Evolutionary conservation across 2,888 invertebrate genomes (phyloP).

Genomic region (Troides helena): DNA sequence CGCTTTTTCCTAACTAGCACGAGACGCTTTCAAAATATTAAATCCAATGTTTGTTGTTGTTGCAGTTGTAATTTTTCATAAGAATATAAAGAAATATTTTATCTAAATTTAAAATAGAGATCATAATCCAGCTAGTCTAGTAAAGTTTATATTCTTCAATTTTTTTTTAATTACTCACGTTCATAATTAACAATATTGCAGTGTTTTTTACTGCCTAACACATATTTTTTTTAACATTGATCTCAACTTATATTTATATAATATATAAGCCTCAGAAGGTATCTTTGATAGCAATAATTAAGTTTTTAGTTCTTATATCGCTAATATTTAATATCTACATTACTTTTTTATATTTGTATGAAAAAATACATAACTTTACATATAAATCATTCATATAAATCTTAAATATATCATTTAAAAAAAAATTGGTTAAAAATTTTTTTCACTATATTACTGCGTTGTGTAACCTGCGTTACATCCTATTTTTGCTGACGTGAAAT

Average conservation of each 20-base stretch:
- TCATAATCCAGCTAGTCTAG: not conserved
- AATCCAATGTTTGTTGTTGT: conserved; percentile 2
- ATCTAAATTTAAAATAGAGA: not conserved
- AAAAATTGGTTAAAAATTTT: conserved; percentile 4
- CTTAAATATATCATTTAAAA: not conserved
- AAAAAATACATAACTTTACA: no score
- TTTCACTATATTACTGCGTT: conserved; percentile 18
- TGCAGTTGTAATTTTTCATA: not conserved
- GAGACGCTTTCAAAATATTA: conserved; percentile 10
- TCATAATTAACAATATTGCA: not conserved
- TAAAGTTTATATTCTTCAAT: not conserved
- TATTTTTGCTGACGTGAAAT: conserved; percentile 28
- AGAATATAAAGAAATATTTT: not conserved
- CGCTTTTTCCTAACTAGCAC: conserved; percentile 6
- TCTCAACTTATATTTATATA: no score
- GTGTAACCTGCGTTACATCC: conserved; percentile 29
- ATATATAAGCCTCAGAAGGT: no score
- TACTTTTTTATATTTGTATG: no score
- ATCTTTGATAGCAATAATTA: no score
- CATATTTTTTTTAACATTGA: not conserved
- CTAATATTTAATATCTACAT: no score
- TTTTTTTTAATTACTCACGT: not conserved
- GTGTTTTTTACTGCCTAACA: not conserved
- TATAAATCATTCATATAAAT: not conserved
- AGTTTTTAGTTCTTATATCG: no score